Conservation (phyloP, 1,140 invertebrate genomes). For the Drosophila sechellia region DNA sequence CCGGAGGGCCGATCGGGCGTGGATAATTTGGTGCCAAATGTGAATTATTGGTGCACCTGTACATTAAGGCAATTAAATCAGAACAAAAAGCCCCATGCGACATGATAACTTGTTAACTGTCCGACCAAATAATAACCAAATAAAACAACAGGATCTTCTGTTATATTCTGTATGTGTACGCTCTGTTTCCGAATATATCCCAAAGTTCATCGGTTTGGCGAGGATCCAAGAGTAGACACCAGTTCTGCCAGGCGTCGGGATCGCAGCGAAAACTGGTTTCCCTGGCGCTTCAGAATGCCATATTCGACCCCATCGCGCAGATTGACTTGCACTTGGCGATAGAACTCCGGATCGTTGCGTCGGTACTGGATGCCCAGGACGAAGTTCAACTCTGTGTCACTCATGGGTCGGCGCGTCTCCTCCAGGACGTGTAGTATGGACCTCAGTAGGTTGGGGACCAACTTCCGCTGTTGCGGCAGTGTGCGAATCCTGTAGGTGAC, state of each 20-base stretch:
- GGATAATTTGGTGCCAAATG: slow-evolving; percentile 33
- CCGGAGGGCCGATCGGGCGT: slow-evolving; percentile 52
- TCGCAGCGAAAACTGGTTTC: slow-evolving; percentile 22
- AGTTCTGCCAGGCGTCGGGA: slow-evolving; percentile 24
- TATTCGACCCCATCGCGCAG: slow-evolving; percentile 47
- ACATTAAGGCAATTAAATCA: slow-evolving; percentile 3
- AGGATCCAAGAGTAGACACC: slow-evolving; percentile 12
- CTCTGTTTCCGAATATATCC: background rate
- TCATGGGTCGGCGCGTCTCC: slow-evolving; percentile 36
- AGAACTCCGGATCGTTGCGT: slow-evolving; percentile 53
- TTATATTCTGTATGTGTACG: no score
- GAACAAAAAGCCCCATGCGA: background rate
- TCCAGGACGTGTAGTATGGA: slow-evolving; percentile 40
- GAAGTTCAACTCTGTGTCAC: slow-evolving; percentile 29
- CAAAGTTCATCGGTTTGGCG: background rate
- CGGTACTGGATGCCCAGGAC: slow-evolving; percentile 4
- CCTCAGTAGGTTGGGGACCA: slow-evolving; percentile 34
- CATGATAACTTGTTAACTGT: no score
- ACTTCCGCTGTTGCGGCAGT: slow-evolving; percentile 18
- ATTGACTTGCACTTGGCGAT: slow-evolving; percentile 44
- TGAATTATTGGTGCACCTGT: slow-evolving; percentile 37
- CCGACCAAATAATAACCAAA: no score
- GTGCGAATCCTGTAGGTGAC: slow-evolving; percentile 23
- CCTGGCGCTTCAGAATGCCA: slow-evolving; percentile 47
- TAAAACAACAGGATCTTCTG: no score